Base-by-base conservation (phyloP, 2,113 vertebrate genomes). In the Corvus hawaiiensis region DNA sequence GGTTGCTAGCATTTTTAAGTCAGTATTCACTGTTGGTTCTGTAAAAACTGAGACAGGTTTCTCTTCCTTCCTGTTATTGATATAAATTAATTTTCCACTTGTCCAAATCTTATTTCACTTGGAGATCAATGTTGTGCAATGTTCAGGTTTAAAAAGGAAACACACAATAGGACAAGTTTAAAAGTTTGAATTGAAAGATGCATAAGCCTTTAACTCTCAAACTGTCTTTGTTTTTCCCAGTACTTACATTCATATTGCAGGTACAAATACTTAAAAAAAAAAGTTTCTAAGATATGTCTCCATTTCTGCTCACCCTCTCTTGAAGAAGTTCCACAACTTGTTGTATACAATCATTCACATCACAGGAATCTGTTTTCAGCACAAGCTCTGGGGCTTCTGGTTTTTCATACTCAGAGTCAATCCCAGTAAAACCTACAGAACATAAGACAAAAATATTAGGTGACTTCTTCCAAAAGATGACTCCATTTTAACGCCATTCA, bases 351-450 rank as follows among this genome's bases (percentile, higher is more conserved):
- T 99, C 99, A 39, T 99, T 99, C 35, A 99, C 99, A 46, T 97
- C 99, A 96, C 99, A 99, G 32, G 98, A 98, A 96, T 99, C 99
- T 0, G 99, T 99, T 97, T 99, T 99, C 96, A 99, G 97, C 83
- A 99, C 99, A 96, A 99, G 97, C 78, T 99, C 99, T 10, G 99
- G 99, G 26, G 99, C 98, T 97, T 99, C 99, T 0, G 99, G 99
- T 68, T 99, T 99, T 96, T 99, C 99, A 84, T 99, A 99, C 81
- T 99, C 99, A 0, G 99, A 99, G 95, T 99, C 99, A 76, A 99
- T 99, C 15, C 99, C 99, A 85, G 99, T 99, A 97, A 99, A 99
- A 68, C 99, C 99, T 99, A 93, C 22, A 94, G 24, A 78, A 79
- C 4, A 37, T 9, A 86, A 85, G 35, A 68, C 16, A 87, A 81